Conservation (phyloP, 2,113 vertebrate genomes). For the Petaurus breviceps region DNA sequence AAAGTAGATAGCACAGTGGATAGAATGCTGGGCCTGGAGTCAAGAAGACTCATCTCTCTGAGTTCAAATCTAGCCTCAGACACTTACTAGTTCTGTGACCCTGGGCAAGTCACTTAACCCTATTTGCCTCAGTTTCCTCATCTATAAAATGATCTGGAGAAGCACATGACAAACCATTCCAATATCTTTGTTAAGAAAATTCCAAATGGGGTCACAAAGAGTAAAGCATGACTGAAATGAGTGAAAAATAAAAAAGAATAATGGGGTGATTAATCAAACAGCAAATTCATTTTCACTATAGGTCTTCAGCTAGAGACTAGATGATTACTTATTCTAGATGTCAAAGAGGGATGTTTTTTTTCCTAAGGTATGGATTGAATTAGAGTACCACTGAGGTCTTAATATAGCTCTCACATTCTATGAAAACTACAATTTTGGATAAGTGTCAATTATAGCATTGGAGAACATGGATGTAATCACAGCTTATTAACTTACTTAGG, state of each 20-base stretch:
- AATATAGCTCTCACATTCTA: not conserved
- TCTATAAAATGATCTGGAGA: not conserved
- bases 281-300: not conserved
- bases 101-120: not conserved
- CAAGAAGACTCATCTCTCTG: not conserved
- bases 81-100: too few species aligned
- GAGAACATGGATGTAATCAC: not conserved
- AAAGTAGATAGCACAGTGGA: not conserved
- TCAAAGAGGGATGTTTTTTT: not conserved
- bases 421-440: constrained; percentile 4
- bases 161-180: not conserved
- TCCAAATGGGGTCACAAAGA: not conserved
- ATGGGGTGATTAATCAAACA: not conserved
- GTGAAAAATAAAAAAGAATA: not conserved
- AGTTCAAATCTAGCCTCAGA: not conserved
- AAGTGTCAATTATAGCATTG: not conserved
- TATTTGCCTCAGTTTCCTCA: not conserved
- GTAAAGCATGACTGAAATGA: too few species aligned
- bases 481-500: not conserved
- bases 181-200: not conserved
- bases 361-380: not conserved
- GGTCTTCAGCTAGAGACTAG: not conserved
- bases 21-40: not conserved
- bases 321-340: not conserved
- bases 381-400: not conserved